Evolutionary conservation across 2,113 vertebrate species (phyloP), one percentile per base, ranked within the genome.

Genomic region (Pachyramphus minor): DNA sequence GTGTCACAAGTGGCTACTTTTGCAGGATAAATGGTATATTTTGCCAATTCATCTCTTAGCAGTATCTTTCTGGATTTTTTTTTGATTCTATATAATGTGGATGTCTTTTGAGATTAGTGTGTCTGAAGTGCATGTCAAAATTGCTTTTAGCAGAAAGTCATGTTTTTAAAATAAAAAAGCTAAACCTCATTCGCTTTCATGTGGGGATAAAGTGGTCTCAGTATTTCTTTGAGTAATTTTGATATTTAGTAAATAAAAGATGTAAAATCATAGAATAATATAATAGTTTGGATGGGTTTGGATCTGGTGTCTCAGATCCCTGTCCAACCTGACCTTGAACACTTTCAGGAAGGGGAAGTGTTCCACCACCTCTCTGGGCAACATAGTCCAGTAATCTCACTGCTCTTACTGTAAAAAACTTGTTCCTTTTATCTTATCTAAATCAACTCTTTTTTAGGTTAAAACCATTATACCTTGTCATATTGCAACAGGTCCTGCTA

Each of bases 1-100:
- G 50, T 72, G 75, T 86, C 82, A 64, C 50, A 71, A 90, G 8
- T 69, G 71, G 94, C 72, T 93, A 45, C 4, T 91, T 95, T 85
- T 81, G 60, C 58, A 80, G 52, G 45, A 87, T 64, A 89, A 84
- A 55, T 73, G 31, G 6, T 15, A 72, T 84, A 89, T 74, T 81
- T 94, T 81, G 18, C 33, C 86, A 81, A 84, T 81, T 81, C 22
- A 25, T 74, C 14, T 89, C 68, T 85, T 37, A 66, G 56, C 7
- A 81, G 19, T 37, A 58, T 52, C 27, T 86, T 92, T 78, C 47
- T 89, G 30, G 27, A 59, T 77, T 93, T 69, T 84, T 58, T 90
- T 92, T 88, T 7, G 2, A 49, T 60, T 84, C 72, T 60, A 67
- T 30, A 71, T 83, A 63, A 35, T 37, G 11, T 24, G n/a, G 6